Evolutionary conservation across 1,140 invertebrate genomes (phyloP), one percentile per base, ranked within the genome.

Genomic region (Listronotus oregonensis): DNA sequence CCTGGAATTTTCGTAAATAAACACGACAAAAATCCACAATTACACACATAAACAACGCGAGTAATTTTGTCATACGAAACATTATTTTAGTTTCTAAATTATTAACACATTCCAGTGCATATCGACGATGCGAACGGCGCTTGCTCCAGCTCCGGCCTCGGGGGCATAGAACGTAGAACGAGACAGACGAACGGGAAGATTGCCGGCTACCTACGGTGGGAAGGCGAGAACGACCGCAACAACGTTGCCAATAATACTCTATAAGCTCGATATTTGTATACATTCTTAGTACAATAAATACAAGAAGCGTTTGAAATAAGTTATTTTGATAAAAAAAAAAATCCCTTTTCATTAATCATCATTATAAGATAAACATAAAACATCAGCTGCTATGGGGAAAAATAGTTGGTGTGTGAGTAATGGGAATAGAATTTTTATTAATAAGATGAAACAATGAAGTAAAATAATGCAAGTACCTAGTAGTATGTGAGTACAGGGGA

Each of bases 61-160:
- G 64, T 59, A 31, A 50, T 51, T 65, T 37, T 37, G 37, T 51
- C 47, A 31, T 18, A 58, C 18, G 31, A 57, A 60, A 66, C 57
- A 56, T 54, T 60, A 60, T 66, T 66, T 65, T 66, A 52, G 64
- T 66, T 60, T 54, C 57, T 66, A 66, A 66, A 66, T 66, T 66
- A 66, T 66, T 58, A 60, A 60, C 57, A 66, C 56, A 66, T 51
- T 57, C 57, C 64, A 66, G 15, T 66, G 64, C 64, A 66, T 66
- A 66, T 66, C 56, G 64, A 66, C 64, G 56, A 47, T 60, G 49
- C 64, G 56, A 51, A 66, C 34, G 54, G 64, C 64, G 64, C 64
- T 31, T 66, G 64, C 64, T 59, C 64, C 34, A 44, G 43, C 27
- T 54, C 18, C 17, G 37, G 39, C 60, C 60, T 55, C 60, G 60